Base-by-base conservation (phyloP, 2,113 vertebrate genomes). In the Martes martes region DNA sequence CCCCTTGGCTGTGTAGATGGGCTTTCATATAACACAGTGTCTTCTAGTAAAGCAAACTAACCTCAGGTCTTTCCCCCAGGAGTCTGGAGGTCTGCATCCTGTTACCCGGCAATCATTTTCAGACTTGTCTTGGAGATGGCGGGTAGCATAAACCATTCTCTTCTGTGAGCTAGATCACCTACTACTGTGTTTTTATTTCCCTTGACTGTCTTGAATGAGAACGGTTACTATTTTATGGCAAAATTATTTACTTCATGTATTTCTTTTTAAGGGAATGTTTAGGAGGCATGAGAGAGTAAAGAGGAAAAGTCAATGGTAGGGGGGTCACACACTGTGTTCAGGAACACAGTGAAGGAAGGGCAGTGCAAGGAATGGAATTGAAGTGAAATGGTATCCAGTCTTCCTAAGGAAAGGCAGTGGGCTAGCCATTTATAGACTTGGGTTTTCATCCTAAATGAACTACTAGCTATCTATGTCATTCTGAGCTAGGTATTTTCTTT, bases 11-110 rank as follows among this genome's bases (percentile, higher is more conserved):
- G 21, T 19, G 11, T 65, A 96, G 83, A 84, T 97, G 76, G 65
- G 80, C 96, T 90, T 93, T 89, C 97, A 96, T 96, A 93, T 45
- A 92, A 87, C 76, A 74, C 55, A 63, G 50, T 61, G 45, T 76
- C 45, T 95, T 91, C 69, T 87, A 94, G 91, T 95, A 97, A 96
- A 92, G 50, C 42, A 71, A 69, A 71, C 24, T 63, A 87, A 89
- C 55, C 84, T 52, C 16, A 39, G 21, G 61, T 87, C 63, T 73
- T 69, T 95, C 61, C 47, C 78, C 65, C 5, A 52, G 89, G 79
- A 61, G 33, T 82, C 42, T 74, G 74, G 65, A 79, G 86, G 61
- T 47, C 83, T 94, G 65, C 1, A 90, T 73, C 24, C 59, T 90
- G 31, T 52, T 82, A 91, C 31, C 11, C 55, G 50, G 63, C 23